Evolutionary conservation across 2,888 invertebrate species (phyloP), one percentile per base, ranked within the genome.

Genomic region (Acrocyrtus sp.): DNA sequence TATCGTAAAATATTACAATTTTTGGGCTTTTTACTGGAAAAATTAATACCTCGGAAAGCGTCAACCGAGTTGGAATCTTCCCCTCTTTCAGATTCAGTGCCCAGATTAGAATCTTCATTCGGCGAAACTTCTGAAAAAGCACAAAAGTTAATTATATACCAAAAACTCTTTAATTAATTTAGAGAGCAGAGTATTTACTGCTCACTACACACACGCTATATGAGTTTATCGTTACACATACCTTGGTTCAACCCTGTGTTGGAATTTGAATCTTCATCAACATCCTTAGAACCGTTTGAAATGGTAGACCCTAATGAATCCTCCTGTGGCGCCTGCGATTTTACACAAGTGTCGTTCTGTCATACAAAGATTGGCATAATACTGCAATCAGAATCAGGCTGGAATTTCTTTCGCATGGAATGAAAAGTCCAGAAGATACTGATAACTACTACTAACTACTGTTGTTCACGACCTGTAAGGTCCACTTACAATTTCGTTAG

Each of bases 401-500:
- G 70, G 70, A 60, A 67, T 72, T 69, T 51, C 68, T 34, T 34
- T 12, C 34, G 12, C 50, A 57, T 21, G 15, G 51, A 57, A 67
- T 62, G 51, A 65, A 60, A 61, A 26, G 62, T 60, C 68, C 54
- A 72, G 63, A 50, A 62, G 27, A 22, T 58, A 43, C 65, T 65
- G 63, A 68, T 68, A 68, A 22, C 22, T 34, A 15, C 22, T 51
- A 29, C n/a, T n/a, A n/a, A n/a, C n/a, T n/a, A n/a, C n/a, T n/a
- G n/a, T n/a, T n/a, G n/a, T n/a, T n/a, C n/a, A n/a, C n/a, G n/a
- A n/a, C n/a, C n/a, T n/a, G n/a, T 10, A 51, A 15, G 15, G 19
- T n/a, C 15, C 21, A 74, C 65, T 68, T 72, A 67, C 62, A 66
- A 62, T 73, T 73, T 67, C 66, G 47, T 73, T 67, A 21, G 90